Evolutionary conservation across 2,113 vertebrate genomes (phyloP).

Genomic region (Atractosteus spatula): DNA sequence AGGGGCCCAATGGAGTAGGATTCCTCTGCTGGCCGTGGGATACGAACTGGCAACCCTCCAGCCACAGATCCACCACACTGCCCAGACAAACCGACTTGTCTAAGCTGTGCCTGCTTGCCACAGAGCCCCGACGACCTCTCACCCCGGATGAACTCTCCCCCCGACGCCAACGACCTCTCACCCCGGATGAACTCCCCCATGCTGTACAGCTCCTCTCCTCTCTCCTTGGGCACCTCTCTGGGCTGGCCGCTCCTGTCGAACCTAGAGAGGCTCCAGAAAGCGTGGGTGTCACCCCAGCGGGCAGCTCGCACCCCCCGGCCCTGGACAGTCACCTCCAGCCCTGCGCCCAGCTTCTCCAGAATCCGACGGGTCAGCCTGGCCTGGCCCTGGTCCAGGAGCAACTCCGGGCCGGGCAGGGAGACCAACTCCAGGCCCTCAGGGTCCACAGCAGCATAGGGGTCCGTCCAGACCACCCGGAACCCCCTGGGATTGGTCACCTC

Average conservation of each 20-base stretch:
- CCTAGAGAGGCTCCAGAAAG: conserved; percentile 62
- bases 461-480: conserved; percentile 59
- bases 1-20: too few relatives aligned
- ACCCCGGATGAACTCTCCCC: conserved; percentile 64
- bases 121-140: not conserved
- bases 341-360: conserved; percentile 60
- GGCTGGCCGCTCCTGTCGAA: conserved; percentile 42
- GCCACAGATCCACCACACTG: too few relatives aligned
- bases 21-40: too few relatives aligned
- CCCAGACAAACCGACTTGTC: too few relatives aligned
- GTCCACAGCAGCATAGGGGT: not conserved
- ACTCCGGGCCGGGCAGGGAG: conserved; percentile 56
- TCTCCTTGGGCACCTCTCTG: conserved; percentile 58
- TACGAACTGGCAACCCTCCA: too few relatives aligned
- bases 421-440: conserved; percentile 44
- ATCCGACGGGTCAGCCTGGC: conserved; percentile 54
- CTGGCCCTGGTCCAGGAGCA: conserved; percentile 57
- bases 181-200: conserved; percentile 66
- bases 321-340: conserved; percentile 56
- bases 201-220: conserved; percentile 44
- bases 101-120: not conserved
- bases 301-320: conserved; percentile 45
- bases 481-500: conserved; percentile 57
- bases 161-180: conserved; percentile 27
- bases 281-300: conserved; percentile 43